Evolutionary conservation across 2,113 vertebrate species (phyloP).

Genomic region (Dipodomys merriami): DNA sequence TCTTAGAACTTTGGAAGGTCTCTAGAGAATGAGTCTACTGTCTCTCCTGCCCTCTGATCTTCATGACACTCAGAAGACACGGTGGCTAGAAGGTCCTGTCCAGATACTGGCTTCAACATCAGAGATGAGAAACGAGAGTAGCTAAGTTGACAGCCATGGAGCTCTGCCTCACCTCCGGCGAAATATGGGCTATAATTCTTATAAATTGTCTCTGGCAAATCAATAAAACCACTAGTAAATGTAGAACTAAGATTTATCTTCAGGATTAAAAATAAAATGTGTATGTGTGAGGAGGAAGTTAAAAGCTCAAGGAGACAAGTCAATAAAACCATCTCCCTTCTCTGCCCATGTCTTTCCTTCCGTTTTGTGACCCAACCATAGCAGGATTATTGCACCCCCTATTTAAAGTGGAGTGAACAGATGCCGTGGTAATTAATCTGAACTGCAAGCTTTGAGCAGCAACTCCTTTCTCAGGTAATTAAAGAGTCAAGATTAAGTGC

Average conservation of each 20-base stretch:
- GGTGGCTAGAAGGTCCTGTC: too few relatives aligned
- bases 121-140: not conserved
- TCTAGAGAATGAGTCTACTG: not conserved
- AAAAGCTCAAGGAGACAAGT: not conserved
- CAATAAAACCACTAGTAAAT: slow-evolving; percentile 41
- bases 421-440: not conserved
- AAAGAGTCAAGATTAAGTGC: not conserved
- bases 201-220: not conserved
- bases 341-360: not conserved
- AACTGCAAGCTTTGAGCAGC: not conserved
- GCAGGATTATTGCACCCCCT: too few relatives aligned
- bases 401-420: not conserved
- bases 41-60: fast-evolving
- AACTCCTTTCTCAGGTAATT: not conserved
- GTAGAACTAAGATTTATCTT: slow-evolving; percentile 29
- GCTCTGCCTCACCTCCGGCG: not conserved
- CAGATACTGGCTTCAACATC: not conserved
- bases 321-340: slow-evolving; percentile 12
- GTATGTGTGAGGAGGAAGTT: not conserved
- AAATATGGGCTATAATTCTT: not conserved
- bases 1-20: not conserved
- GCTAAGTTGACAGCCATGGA: not conserved
- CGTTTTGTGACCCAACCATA: not conserved
- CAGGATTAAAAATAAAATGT: not conserved
- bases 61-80: not conserved